These are phyloP conservation scores for Alentia gelatinosa DNA, from an alignment of 2,888 invertebrate genomes.

Conservation along the genomic window DNA sequence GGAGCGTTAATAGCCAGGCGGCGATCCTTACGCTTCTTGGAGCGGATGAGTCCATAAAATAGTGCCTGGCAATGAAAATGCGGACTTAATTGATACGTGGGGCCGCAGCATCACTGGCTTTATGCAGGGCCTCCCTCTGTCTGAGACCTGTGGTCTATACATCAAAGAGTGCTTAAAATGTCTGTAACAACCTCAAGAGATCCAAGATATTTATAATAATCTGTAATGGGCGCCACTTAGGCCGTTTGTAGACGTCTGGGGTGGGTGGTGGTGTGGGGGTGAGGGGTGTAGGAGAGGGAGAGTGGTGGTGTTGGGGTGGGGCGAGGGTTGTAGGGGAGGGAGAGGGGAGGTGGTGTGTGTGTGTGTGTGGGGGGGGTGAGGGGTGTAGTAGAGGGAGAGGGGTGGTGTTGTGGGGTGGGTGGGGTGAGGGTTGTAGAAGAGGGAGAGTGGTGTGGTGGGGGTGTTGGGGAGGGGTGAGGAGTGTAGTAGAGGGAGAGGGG, in stretches of 20 bases:
- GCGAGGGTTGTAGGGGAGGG: too few species aligned
- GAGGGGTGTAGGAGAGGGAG: too few species aligned
- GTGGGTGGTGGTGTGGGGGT: neutral
- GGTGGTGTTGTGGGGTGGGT: neutral
- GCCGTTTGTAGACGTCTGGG: neutral
- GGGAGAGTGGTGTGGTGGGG: neutral
- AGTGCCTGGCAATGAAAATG: slow-evolving; percentile 17
- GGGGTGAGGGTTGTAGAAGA: too few species aligned
- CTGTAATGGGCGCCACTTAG: neutral
- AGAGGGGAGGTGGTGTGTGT: neutral
- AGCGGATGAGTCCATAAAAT: slow-evolving; percentile 4
- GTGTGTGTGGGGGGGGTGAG: neutral
- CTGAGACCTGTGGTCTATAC: neutral
- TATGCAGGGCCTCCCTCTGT: neutral
- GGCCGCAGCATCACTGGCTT: neutral
- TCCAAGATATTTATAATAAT: neutral
- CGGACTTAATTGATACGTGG: neutral
- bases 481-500: neutral
- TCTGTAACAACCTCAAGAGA: slow-evolving; percentile 3
- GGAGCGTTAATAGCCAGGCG: neutral
- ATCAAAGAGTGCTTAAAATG: neutral
- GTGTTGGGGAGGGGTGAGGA: neutral
- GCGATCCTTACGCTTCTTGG: slow-evolving; percentile 6
- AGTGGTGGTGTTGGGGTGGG: neutral
- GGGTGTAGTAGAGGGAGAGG: too few species aligned